Conservation (phyloP, 2,888 invertebrate genomes). For the Heteropelma amictum region DNA sequence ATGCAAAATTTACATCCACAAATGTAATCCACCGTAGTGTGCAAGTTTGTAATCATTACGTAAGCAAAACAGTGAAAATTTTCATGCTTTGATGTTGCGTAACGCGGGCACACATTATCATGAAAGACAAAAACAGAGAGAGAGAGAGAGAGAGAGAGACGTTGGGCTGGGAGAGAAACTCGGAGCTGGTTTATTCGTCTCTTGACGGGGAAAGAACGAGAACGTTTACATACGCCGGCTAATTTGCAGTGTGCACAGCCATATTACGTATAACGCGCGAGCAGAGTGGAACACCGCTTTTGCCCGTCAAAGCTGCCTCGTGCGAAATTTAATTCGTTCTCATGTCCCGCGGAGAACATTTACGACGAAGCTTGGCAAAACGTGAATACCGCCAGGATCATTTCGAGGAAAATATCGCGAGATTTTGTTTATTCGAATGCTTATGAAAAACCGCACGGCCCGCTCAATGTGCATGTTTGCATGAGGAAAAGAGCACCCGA, state of each 20-base stretch:
- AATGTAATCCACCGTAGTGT: background rate
- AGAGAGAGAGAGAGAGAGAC: background rate
- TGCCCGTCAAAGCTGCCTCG: constrained; percentile 34
- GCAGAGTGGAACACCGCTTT: background rate
- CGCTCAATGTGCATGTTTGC: too few relatives aligned
- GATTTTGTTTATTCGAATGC: too few relatives aligned
- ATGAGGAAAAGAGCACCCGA: too few relatives aligned
- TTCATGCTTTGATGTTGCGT: constrained; percentile 60
- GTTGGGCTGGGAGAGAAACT: too few relatives aligned
- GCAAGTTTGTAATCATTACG: background rate
- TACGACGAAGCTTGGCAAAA: background rate
- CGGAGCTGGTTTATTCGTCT: too few relatives aligned
- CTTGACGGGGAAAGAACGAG: background rate
- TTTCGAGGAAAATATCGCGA: background rate
- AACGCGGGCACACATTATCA: constrained; percentile 17
- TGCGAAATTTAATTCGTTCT: constrained; percentile 39
- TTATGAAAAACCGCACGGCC: too few relatives aligned
- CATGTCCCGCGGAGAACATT: background rate
- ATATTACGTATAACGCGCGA: background rate
- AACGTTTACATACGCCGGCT: background rate
- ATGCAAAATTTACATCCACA: background rate
- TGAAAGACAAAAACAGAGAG: background rate
- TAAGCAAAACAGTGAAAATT: constrained; percentile 55
- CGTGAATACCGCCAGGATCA: background rate
- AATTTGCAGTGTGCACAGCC: background rate